Conservation (phyloP, 2,888 invertebrate genomes). For the Chironomus tentans region DNA sequence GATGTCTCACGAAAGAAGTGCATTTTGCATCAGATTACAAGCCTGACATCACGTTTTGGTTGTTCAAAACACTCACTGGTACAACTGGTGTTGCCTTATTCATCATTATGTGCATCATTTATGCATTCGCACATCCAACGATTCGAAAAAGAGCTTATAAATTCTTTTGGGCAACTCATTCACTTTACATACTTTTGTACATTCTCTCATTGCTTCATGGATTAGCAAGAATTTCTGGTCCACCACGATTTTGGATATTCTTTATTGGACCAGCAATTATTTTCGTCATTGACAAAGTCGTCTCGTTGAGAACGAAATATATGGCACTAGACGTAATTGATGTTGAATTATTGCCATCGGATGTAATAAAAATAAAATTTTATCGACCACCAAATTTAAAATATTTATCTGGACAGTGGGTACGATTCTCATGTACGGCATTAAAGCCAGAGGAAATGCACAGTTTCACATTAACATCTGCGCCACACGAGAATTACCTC, state of each 20-base stretch:
- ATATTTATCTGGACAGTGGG: conserved; percentile 91
- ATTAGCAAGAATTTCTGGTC: conserved; percentile 80
- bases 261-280: conserved; percentile 85
- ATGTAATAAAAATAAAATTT: conserved; percentile 89
- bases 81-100: conserved; percentile 80
- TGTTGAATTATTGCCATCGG: conserved; percentile 87
- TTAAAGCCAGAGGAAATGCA: conserved; percentile 86
- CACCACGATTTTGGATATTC: conserved; percentile 88
- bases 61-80: conserved; percentile 89
- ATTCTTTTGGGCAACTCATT: conserved; percentile 92
- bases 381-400: conserved; percentile 92
- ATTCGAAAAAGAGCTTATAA: conserved; percentile 89
- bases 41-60: conserved; percentile 91
- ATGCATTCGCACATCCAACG: conserved; percentile 91
- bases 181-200: conserved; percentile 78
- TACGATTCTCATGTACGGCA: conserved; percentile 82
- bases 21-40: conserved; percentile 90
- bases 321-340: conserved; percentile 88
- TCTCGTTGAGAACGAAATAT: conserved; percentile 81
- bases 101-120: conserved; percentile 86
- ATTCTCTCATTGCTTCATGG: conserved; percentile 82
- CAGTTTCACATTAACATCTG: conserved; percentile 90
- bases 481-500: conserved; percentile 89
- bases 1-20: conserved; percentile 87
- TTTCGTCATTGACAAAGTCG: conserved; percentile 84